Base-by-base conservation (phyloP, 2,797 vertebrate species). In the Emys orbicularis region DNA sequence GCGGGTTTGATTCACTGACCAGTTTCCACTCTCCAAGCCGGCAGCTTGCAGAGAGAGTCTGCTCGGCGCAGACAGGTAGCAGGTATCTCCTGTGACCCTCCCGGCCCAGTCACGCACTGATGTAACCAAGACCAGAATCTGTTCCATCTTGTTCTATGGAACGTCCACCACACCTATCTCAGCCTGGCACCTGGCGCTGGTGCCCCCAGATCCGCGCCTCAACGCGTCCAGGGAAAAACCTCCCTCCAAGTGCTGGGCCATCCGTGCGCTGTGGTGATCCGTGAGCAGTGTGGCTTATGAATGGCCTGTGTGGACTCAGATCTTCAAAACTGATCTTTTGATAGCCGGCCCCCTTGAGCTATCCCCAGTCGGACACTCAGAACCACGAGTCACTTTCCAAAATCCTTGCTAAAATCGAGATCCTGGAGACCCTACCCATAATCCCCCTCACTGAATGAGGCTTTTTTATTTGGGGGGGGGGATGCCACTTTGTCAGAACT, bases 391-490 rank as follows among this genome's bases (percentile, higher is more conserved):
- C n/a, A 10, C 37, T 72, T 23, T 12, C n/a, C 5, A n/a, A 21
- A 41, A 25, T 23, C 34, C 61, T 65, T 34, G 61, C 13, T 65
- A n/a, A n/a, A n/a, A 8, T 65, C 65, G 72, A 37, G 65, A 23
- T 6, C n/a, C 10, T 3, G 65, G 37, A 37, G 65, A 72, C 5
- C 19, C 19, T 41, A 41, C 19, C 9, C n/a, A 37, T 12, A 41
- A 37, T 23, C 37, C 21, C n/a, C n/a, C 65, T 37, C n/a, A 23
- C n/a, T 72, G 16, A 18, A 72, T 37, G 19, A 72, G 5, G 34
- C n/a, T 10, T 19, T 68, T 5, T 15, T 1, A 12, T 31, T 29
- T 31, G 4, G 1, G 6, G 59, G 16, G 5, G 2, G 6, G 3
- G 1, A 37, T 68, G n/a, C 4, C 19, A 37, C 10, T 68, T 68